Base-by-base conservation (phyloP, 2,113 vertebrate genomes). In the Cephalopterus ornatus region DNA sequence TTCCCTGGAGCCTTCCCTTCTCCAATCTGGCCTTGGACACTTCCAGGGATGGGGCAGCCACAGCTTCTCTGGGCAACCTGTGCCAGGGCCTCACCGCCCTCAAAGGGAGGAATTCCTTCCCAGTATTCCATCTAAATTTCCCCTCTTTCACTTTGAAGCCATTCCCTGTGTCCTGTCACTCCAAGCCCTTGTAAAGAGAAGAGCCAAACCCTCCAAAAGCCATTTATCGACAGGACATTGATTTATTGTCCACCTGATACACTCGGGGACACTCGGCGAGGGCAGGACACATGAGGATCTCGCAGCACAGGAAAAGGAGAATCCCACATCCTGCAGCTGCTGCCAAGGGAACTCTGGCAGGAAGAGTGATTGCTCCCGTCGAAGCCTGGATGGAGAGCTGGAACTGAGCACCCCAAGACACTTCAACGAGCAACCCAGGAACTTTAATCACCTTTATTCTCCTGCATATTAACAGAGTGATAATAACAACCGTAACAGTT, bases 241-340 rank as follows among this genome's bases (percentile, higher is more conserved):
- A 50, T 27, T 50, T 27, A 27, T 15, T 27, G 50, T 50, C 50
- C 73, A 65, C 44, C 66, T 14, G 4, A 26, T 1, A 1, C 37
- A 3, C 21, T 6, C 44, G 68, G 89, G 52, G 83, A 26, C 5
- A 1, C 3, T 3, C 35, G 42, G 42, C 55, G 2, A n/a, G 46
- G 39, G 77, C 63, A 30, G 85, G 78, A 84, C 2, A 2, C 41
- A 7, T 2, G 5, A 28, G 0, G 23, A 4, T 49, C 5, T 8
- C n/a, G 49, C 42, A 49, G 84, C 33, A 3, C 42, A 72, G 91
- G 89, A 58, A 58, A 75, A 94, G 80, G 85, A 89, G 92, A 95
- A 95, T 56, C 92, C 92, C 89, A 91, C 70, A 89, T 61, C 95
- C 95, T 72, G 81, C 68, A 61, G 14, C 55, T 1, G 42, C 89